Base-by-base conservation (phyloP, 2,797 vertebrate species). In the Cheirogaleus major region DNA sequence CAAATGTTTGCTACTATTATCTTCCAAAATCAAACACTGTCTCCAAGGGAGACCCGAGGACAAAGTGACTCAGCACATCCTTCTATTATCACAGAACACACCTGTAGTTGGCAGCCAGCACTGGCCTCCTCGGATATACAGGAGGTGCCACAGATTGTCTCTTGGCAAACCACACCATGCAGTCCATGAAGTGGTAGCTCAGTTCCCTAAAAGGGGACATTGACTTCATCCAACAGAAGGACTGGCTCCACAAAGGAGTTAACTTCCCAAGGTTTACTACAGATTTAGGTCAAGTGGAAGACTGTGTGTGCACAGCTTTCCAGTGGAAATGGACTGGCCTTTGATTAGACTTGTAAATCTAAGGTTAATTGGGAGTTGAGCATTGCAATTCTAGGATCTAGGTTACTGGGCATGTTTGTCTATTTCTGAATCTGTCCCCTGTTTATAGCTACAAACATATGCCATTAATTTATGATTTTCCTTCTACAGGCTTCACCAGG, bases 341-440 rank as follows among this genome's bases (percentile, higher is more conserved):
- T 92, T 67, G 30, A 84, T 91, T 95, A 91, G 57, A 93, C 52
- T 70, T 89, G 84, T 83, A 97, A 97, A 94, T 96, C 72, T 95
- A 91, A 96, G 55, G 59, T 61, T 97, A 93, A 81, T 41, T 84
- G 76, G 41, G 89, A 93, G 67, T 75, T 96, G 94, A 97, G 91
- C 57, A 92, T 35, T 94, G 83, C 1, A 15, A 61, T 57, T 92
- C 83, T 96, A 96, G n/a, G 87, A 97, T 96, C 94, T 38, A 97
- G 11, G 55, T 79, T 92, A 93, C 92, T 95, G 94, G 94, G 89
- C 65, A 57, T 84, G 94, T 91, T 93, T 94, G 59, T 97, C 22
- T 85, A 82, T 94, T 97, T 95, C 93, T 93, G 73, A 97, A 95
- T 95, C 95, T 92, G n/a, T 96, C 94, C 94, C 78, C 81, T 92